A percentile compares a stretch with the other conserved stretches of the same genome.
phyloP scores from a whole-genome alignment of 1,140 invertebrate genomes.

The Papilio xuthus region DNA sequence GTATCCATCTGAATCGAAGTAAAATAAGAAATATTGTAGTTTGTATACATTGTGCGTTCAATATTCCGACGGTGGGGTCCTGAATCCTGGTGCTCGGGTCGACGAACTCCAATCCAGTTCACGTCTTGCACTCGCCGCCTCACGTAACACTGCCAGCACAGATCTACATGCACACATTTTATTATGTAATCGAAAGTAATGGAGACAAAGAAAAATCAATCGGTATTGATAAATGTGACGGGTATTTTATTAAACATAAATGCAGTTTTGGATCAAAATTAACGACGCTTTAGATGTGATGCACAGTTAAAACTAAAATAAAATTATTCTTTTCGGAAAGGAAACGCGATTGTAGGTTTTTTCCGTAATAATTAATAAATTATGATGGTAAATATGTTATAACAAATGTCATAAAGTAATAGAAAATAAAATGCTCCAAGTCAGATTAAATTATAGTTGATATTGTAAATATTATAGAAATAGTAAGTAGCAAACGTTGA shows the following conservation, averaged over 20 bases:
- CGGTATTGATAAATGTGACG: too few species aligned
- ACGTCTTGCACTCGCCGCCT: slow-evolving; percentile 70
- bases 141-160: slow-evolving; percentile 68
- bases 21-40: not conserved
- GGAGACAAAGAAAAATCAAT: not conserved
- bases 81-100: slow-evolving; percentile 72
- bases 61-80: slow-evolving; percentile 65
- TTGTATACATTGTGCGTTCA: slow-evolving; percentile 47
- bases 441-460: not conserved
- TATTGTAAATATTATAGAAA: not conserved
- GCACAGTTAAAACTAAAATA: too few species aligned
- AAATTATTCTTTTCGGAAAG: not conserved
- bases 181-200: slow-evolving; percentile 28
- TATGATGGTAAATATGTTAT: not conserved
- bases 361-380: not conserved
- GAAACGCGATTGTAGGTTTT: not conserved
- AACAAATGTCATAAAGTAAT: not conserved
- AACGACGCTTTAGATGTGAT: too few species aligned
- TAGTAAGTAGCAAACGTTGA: not conserved
- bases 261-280: too few species aligned
- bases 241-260: too few species aligned
- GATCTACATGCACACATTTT: slow-evolving; percentile 46
- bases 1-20: not conserved
- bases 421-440: not conserved
- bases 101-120: slow-evolving; percentile 73